phyloP scores from a whole-genome alignment of 2,113 vertebrate species.

The Pollachius pollachius region DNA sequence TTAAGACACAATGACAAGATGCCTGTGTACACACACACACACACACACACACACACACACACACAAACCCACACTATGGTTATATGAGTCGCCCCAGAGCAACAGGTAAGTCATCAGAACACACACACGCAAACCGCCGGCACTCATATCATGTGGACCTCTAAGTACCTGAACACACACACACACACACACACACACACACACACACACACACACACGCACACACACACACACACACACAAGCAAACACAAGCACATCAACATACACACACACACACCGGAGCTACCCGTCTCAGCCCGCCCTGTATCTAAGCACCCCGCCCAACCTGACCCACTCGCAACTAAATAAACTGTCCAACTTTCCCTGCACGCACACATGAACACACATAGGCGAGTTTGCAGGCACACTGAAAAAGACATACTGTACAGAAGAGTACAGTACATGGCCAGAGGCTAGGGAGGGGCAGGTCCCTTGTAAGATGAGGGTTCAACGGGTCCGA shows the following conservation, averaged over 20 bases:
- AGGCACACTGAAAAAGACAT: conserved; percentile 3
- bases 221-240: neutral
- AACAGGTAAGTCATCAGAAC: conserved; percentile 30
- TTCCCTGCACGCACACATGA: neutral
- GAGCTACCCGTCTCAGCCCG: neutral
- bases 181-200: neutral
- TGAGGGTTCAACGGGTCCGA: no score
- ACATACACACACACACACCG: neutral
- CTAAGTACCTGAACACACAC: conserved; percentile 11
- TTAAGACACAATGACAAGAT: no score
- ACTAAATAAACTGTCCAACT: no score
- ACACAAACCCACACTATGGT: neutral
- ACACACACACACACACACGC: neutral
- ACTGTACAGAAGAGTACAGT: neutral
- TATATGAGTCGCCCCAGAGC: conserved; percentile 17
- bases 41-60: conserved; percentile 4
- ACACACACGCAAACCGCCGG: conserved; percentile 1
- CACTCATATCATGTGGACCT: conserved; percentile 12
- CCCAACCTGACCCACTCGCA: no score
- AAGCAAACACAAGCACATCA: conserved; percentile 9
- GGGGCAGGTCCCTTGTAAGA: neutral
- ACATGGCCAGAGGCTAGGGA: conserved; percentile 32
- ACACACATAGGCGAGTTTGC: conserved; percentile 1
- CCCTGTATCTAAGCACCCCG: no score
- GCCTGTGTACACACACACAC: no score